Evolutionary conservation across 2,113 vertebrate genomes (phyloP), one percentile per base, ranked within the genome.

Genomic region (Neotragus pygmaeus): DNA sequence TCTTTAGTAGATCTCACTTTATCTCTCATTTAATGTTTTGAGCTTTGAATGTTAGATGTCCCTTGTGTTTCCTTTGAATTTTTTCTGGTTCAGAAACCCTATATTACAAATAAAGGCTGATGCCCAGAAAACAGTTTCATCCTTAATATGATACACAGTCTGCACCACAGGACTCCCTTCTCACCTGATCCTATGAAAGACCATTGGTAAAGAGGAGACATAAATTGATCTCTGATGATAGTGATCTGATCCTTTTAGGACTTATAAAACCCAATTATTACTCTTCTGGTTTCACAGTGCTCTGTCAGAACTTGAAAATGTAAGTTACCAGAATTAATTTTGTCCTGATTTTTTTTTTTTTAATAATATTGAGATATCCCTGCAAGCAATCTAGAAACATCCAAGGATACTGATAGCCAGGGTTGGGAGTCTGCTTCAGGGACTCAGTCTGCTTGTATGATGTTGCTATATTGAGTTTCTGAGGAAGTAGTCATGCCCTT

Each of bases 321-420:
- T 81, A 84, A 73, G 30, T 92, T 94, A 95, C 93, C 90, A 82
- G 88, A 92, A 66, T 80, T 93, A 75, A 88, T 64, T 97, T 95
- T 87, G 58, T 91, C 28, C 36, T 92, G 49, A 86, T 96, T 7
- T 14, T 43, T 88, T 94, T 64, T 36, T 88, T 85, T 94, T 64
- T 23, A 19, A 84, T 88, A 95, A 78, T 90, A 49, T 66, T 60
- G 36, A 49, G 57, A 84, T 93, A 90, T 36, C 23, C 27, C 62
- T 83, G 62, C 9, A 89, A 84, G 36, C n/a, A 78, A 58, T 84
- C 83, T 86, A 84, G 87, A 85, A 51, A 80, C 25, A 73, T 88
- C n/a, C 39, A 51, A 47, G 73, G 80, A 21, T 75, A 21, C 47
- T 39, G 28, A 57, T 75, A 82, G 57, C 53, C 49, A 88, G 14